phyloP scores from a whole-genome alignment of 1,140 invertebrate genomes.

The Euwallacea fornicatus region DNA sequence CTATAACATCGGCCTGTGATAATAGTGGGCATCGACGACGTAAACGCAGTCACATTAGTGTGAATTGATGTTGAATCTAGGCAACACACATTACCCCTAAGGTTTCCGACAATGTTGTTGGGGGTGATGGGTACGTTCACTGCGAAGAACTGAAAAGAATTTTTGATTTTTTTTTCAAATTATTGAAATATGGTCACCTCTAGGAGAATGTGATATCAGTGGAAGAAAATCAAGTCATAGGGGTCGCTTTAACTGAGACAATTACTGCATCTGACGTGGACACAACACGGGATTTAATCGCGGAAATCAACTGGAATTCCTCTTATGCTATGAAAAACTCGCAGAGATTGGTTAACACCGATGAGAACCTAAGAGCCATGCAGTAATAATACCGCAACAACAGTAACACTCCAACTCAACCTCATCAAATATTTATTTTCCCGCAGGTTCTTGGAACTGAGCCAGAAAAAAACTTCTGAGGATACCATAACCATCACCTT shows the following conservation, averaged over 20 bases:
- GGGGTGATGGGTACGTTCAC: too few species aligned
- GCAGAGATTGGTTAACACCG: constrained; percentile 47
- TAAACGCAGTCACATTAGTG: too few species aligned
- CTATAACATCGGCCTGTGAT: too few species aligned
- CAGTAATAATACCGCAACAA: constrained; percentile 8
- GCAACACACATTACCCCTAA: too few species aligned
- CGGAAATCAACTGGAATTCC: constrained; percentile 59
- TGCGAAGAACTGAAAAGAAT: too few species aligned
- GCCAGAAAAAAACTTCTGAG: constrained; percentile 12
- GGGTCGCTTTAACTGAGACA: constrained; percentile 51
- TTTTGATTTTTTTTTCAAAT: background rate
- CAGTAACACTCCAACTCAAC: background rate
- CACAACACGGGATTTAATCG: constrained; percentile 56
- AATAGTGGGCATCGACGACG: too few species aligned
- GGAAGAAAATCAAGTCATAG: constrained; percentile 58
- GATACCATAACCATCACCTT: constrained; percentile 27
- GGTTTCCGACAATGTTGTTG: too few species aligned
- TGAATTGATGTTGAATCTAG: too few species aligned
- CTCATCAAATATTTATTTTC: background rate
- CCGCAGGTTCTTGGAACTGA: constrained; percentile 41
- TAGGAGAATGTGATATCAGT: constrained; percentile 43
- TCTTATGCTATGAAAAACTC: constrained; percentile 60
- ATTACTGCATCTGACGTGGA: constrained; percentile 59
- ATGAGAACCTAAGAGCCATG: constrained; percentile 32
- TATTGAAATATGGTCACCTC: constrained; percentile 5